phyloP scores from a whole-genome alignment of 2,797 vertebrate genomes.

The Paratrypauchen microcephalus region DNA sequence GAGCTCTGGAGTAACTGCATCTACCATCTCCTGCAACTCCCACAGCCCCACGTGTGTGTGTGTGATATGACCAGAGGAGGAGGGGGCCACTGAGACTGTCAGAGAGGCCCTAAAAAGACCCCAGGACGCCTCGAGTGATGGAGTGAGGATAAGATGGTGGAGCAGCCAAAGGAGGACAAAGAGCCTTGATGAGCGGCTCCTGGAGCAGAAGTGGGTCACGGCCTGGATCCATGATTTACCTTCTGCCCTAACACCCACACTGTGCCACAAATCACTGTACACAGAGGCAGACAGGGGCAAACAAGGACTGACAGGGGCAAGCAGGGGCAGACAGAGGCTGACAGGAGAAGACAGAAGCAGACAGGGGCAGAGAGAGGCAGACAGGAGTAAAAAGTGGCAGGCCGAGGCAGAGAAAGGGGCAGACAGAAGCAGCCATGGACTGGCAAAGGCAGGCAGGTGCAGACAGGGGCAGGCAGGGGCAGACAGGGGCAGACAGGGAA shows the following conservation, averaged over 20 bases:
- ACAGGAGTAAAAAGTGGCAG: not conserved
- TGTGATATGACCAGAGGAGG: not conserved
- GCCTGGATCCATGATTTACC: slow-evolving; percentile 54
- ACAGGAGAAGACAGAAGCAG: not conserved
- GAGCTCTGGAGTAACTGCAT: slow-evolving; percentile 18
- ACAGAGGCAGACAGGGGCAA: slow-evolving; percentile 22
- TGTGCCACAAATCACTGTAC: slow-evolving; percentile 39
- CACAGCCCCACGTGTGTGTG: slow-evolving; percentile 21
- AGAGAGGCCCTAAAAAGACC: slow-evolving; percentile 63
- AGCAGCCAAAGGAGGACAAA: slow-evolving; percentile 60
- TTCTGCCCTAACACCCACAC: slow-evolving; percentile 40
- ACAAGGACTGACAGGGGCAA: not conserved
- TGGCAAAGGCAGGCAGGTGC: not conserved
- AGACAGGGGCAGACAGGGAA: not conserved
- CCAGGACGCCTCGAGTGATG: slow-evolving; percentile 47
- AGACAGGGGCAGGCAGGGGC: slow-evolving; percentile 18
- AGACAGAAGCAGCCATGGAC: not conserved
- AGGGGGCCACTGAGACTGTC: slow-evolving; percentile 55
- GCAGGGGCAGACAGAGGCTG: not conserved
- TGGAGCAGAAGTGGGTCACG: slow-evolving; percentile 72
- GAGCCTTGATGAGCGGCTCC: slow-evolving; percentile 69
- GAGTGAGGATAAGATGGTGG: slow-evolving; percentile 37
- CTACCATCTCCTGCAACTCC: not conserved
- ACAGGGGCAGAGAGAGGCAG: not conserved
- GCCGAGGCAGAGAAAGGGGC: not conserved